Conservation (phyloP, 2,888 invertebrate genomes). For the Drepana falcataria region DNA sequence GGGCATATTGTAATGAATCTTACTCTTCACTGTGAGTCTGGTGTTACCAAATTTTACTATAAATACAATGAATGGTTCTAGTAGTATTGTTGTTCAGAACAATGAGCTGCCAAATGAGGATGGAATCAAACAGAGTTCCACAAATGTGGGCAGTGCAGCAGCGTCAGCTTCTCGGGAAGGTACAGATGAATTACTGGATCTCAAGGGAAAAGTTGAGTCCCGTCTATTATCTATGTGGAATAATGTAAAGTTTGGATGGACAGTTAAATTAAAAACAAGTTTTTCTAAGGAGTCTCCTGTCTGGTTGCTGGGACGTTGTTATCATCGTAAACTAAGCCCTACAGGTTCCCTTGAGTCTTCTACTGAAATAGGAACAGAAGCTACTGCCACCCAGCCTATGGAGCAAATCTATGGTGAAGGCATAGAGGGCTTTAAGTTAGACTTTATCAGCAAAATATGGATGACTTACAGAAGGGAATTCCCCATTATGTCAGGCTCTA, state of each 20-base stretch:
- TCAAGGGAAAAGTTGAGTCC: conserved; percentile 88
- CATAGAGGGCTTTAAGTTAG: conserved; percentile 89
- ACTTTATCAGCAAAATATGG: conserved; percentile 91
- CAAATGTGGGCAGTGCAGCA: conserved; percentile 35
- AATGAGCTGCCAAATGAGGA: conserved; percentile 40
- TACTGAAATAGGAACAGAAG: conserved; percentile 80
- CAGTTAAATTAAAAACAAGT: conserved; percentile 85
- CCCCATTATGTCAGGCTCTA: conserved; percentile 87
- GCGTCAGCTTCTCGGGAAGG: conserved; percentile 53
- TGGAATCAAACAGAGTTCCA: conserved; percentile 34
- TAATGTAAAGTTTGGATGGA: conserved; percentile 93
- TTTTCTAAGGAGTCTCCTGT: conserved; percentile 93
- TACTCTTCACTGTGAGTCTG: background rate
- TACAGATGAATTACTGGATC: conserved; percentile 71
- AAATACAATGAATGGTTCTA: conserved; percentile 54
- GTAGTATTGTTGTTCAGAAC: conserved; percentile 41
- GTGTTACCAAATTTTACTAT: conserved; percentile 4
- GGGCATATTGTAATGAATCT: background rate
- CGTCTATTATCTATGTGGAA: conserved; percentile 93
- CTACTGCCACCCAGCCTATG: conserved; percentile 78
- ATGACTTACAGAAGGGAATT: conserved; percentile 93
- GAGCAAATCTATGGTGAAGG: conserved; percentile 80
- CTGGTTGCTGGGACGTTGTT: conserved; percentile 90
- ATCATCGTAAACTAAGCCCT: conserved; percentile 84
- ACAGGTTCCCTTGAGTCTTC: conserved; percentile 78